These are phyloP conservation scores for Drosophila arizonae DNA, from an alignment of 1,140 invertebrate genomes.

Conservation along the genomic window DNA sequence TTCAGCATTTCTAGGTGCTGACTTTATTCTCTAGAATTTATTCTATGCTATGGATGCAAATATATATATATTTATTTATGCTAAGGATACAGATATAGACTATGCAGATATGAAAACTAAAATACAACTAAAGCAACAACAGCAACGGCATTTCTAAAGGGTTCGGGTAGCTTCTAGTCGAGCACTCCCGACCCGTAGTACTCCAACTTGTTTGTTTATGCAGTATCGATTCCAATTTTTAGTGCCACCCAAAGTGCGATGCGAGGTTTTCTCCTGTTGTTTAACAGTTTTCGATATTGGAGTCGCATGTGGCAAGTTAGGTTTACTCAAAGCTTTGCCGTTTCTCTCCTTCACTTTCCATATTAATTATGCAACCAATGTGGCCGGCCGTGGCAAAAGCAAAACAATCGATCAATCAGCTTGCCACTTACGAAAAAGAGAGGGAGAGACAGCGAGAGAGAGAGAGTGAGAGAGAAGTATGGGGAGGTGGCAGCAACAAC, in stretches of 20 bases:
- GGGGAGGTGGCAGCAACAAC: slow-evolving; percentile 22
- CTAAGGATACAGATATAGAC: too few relatives aligned
- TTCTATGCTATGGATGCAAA: too few relatives aligned
- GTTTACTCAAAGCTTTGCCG: slow-evolving; percentile 14
- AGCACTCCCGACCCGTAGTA: too few relatives aligned
- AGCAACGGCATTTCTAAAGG: too few relatives aligned
- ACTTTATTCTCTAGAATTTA: too few relatives aligned
- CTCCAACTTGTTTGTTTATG: slow-evolving; percentile 7
- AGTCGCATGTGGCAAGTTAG: slow-evolving; percentile 51
- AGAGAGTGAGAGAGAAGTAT: neutral
- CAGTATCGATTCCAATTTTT: slow-evolving; percentile 68
- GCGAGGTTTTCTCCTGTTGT: slow-evolving; percentile 44
- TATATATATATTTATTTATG: too few relatives aligned
- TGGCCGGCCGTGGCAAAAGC: slow-evolving; percentile 37
- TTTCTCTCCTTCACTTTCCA: slow-evolving; percentile 48
- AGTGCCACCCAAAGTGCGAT: slow-evolving; percentile 11
- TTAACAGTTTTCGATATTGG: slow-evolving; percentile 66
- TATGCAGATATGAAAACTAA: too few relatives aligned
- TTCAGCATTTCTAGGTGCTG: too few relatives aligned
- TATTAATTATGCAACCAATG: slow-evolving; percentile 72
- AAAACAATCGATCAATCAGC: slow-evolving; percentile 71
- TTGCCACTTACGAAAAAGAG: slow-evolving; percentile 42
- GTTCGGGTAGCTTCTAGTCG: too few relatives aligned
- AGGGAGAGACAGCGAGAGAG: neutral
- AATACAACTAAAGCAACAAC: too few relatives aligned